Percentiles rank a stretch among this genome's conserved stretches.
phyloP scores from a whole-genome alignment of 2,888 invertebrate species.

The Melipona bicolor region DNA sequence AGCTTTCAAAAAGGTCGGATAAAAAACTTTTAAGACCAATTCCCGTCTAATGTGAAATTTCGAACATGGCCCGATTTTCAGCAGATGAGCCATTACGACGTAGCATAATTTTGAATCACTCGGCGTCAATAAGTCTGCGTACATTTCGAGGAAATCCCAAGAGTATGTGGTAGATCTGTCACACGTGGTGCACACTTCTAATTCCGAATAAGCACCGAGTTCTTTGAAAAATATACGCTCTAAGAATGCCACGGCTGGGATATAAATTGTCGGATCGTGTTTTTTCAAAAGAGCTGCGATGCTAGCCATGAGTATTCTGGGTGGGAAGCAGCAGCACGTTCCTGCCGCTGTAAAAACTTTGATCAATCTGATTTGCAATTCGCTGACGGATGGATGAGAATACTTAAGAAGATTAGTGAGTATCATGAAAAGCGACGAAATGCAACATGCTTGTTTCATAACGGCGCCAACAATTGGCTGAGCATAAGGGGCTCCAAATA shows the following conservation, averaged over 20 bases:
- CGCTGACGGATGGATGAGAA: conserved; percentile 82
- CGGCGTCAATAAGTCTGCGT: conserved; percentile 86
- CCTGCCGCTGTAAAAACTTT: conserved; percentile 86
- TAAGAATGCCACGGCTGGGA: conserved; percentile 85
- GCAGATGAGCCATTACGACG: conserved; percentile 86
- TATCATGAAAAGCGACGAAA: conserved; percentile 86
- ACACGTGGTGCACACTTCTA: conserved; percentile 82
- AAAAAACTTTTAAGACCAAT: conserved; percentile 87
- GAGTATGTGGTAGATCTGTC: conserved; percentile 76
- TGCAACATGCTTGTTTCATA: conserved; percentile 85
- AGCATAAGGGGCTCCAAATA: conserved; percentile 85
- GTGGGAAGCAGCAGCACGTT: conserved; percentile 88
- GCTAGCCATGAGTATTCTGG: conserved; percentile 85
- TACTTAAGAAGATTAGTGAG: conserved; percentile 85
- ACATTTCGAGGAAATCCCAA: conserved; percentile 87
- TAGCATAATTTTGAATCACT: conserved; percentile 86
- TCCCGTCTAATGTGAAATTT: conserved; percentile 86
- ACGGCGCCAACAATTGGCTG: conserved; percentile 80
- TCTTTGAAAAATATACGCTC: conserved; percentile 87
- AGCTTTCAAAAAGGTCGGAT: conserved; percentile 87
- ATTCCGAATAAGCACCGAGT: conserved; percentile 84
- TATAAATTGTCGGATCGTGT: conserved; percentile 73
- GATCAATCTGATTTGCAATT: conserved; percentile 85
- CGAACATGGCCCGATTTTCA: conserved; percentile 86
- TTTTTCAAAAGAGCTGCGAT: conserved; percentile 85